Evolutionary conservation across 1,140 invertebrate genomes (phyloP).

Genomic region (Drosophila bipectinata): DNA sequence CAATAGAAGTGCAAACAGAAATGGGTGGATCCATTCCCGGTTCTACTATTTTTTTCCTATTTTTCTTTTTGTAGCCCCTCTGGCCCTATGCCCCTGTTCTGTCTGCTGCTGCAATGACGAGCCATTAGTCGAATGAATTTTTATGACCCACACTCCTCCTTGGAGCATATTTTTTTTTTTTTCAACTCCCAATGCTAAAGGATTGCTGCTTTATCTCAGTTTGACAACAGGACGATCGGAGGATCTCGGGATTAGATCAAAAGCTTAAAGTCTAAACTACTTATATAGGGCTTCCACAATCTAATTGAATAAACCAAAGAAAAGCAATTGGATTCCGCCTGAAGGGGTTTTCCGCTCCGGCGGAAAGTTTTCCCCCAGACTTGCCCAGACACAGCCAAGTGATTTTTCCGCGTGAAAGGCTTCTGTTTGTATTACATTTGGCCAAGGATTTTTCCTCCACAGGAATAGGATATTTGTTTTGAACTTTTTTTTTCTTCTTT

Average conservation of each 20-base stretch:
- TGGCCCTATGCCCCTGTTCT: background rate
- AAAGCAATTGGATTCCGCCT: conserved; percentile 8
- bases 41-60: background rate
- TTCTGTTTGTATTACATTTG: conserved; percentile 22
- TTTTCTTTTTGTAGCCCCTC: background rate
- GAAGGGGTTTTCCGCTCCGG: conserved; percentile 1
- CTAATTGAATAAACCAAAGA: conserved; percentile 2
- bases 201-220: conserved; percentile 23
- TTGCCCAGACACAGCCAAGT: conserved; percentile 21
- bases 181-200: conserved; percentile 4
- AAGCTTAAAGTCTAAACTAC: background rate
- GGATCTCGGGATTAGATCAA: conserved; percentile 6
- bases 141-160: conserved; percentile 48
- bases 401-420: conserved; percentile 39
- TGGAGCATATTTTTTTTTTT: conserved; percentile 57
- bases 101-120: conserved; percentile 53
- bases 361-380: conserved; percentile 11
- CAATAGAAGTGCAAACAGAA: conserved; percentile 78
- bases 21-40: conserved; percentile 24
- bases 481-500: background rate
- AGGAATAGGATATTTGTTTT: background rate
- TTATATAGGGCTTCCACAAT: background rate
- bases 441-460: background rate
- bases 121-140: conserved; percentile 80
- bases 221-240: conserved; percentile 4